Evolutionary conservation across 2,888 invertebrate genomes (phyloP), one percentile per base, ranked within the genome.

Genomic region (Cryptocheilus praepositus): DNA sequence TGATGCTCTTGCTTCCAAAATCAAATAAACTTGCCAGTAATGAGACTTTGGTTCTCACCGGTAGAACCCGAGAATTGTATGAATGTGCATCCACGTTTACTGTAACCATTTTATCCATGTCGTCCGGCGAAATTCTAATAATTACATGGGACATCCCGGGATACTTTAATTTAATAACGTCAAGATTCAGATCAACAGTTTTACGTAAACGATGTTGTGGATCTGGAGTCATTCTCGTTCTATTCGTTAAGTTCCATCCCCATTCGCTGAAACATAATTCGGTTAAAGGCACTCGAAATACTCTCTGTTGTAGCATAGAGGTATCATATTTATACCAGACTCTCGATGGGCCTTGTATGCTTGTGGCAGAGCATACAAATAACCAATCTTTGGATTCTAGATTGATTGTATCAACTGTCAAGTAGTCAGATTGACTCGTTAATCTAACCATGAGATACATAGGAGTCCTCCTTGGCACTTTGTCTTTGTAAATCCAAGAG

Each of bases 311-410:
- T 21, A 52, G 16, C 21, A 18, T 18, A 21, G 22, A 43, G 43
- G 36, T 11, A 52, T 46, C 16, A 44, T 43, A 28, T 61, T 56
- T 85, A 89, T 89, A 93, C 94, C 94, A 94, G 84, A 92, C 90
- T 90, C 92, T 90, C 71, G 91, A 90, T 13, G 89, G 85, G 21
- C 89, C 89, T 79, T 90, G 88, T 0, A 92, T 89, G 36, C 89
- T 88, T 70, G 91, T 90, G 0, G 94, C 93, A 63, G 91, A 91
- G 83, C 96, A 96, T 16, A 93, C 94, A 83, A 93, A 95, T 18
- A 96, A 88, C 96, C 96, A 96, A 72, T 95, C 93, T 53, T 90
- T 91, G 22, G 91, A 91, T 56, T 93, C 92, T 15, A 94, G 89
- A 86, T 95, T 94, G 0, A 93, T 86, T 0, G 93, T 91, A 80